Conservation (phyloP, 2,888 invertebrate genomes). For the Yponomeuta malinellus region DNA sequence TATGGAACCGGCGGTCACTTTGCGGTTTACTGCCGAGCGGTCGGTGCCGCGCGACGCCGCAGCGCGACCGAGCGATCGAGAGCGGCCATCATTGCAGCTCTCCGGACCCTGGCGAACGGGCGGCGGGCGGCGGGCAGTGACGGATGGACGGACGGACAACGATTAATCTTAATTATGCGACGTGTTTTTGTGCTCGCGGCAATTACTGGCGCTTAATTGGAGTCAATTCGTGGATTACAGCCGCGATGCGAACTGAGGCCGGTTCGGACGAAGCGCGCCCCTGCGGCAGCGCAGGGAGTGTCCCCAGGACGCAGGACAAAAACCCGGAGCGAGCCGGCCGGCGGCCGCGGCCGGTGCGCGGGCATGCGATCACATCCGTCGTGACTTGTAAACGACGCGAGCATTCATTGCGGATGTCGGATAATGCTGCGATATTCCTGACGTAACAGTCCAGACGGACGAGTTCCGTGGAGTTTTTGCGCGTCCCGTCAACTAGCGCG, state of each 20-base stretch:
- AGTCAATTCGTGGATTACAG: constrained; percentile 40
- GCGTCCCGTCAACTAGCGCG: neutral
- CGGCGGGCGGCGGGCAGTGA: neutral
- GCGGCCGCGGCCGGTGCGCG: neutral
- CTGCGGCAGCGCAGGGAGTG: too few species aligned
- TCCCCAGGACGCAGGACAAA: neutral
- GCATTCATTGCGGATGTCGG: constrained; percentile 4
- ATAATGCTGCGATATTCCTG: constrained; percentile 3
- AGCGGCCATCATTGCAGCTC: constrained; percentile 13
- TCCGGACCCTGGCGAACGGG: neutral
- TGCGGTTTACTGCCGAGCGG: neutral
- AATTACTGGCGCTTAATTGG: constrained; percentile 32
- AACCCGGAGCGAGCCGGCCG: neutral
- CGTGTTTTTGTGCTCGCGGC: constrained; percentile 19
- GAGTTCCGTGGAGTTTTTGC: neutral
- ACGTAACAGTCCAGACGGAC: neutral
- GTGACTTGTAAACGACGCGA: neutral
- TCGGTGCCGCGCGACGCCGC: neutral
- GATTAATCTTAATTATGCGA: constrained; percentile 27
- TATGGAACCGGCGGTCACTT: neutral
- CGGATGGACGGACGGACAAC: constrained; percentile 16
- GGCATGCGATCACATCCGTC: constrained; percentile 7
- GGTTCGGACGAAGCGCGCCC: neutral
- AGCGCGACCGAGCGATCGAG: constrained; percentile 10
- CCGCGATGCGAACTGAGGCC: constrained; percentile 22